Conservation (phyloP, 1,140 invertebrate genomes). For the Drosophila ercepeae region DNA sequence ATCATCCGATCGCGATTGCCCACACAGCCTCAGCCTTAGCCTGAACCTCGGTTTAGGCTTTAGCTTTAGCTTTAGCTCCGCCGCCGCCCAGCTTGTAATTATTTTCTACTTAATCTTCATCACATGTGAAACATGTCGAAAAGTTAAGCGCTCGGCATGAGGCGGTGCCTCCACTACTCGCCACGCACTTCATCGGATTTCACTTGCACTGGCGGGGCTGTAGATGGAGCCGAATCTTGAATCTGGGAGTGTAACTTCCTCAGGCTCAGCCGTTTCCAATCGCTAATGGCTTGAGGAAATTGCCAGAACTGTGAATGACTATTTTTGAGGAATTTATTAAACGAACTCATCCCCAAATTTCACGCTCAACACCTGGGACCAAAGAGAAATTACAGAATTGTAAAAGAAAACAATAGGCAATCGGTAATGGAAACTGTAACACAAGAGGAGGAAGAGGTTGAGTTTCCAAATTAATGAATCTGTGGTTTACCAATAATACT, state of each 20-base stretch:
- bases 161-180: slow-evolving; percentile 48
- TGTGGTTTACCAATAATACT: neutral
- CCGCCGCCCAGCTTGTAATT: slow-evolving; percentile 62
- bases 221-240: neutral
- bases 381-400: neutral
- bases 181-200: slow-evolving; percentile 21
- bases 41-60: no score
- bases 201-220: slow-evolving; percentile 14
- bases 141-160: slow-evolving; percentile 76
- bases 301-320: slow-evolving; percentile 26
- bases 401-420: neutral
- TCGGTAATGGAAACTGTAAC: neutral
- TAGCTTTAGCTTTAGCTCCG: slow-evolving; percentile 10
- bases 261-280: slow-evolving; percentile 33
- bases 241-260: slow-evolving; percentile 12
- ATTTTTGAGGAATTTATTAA: slow-evolving; percentile 40
- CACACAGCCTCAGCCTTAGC: slow-evolving; percentile 14
- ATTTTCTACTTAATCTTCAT: slow-evolving; percentile 82
- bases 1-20: slow-evolving; percentile 54
- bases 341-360: slow-evolving; percentile 25
- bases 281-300: slow-evolving; percentile 36
- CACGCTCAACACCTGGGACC: slow-evolving; percentile 13
- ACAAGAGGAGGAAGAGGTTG: neutral
- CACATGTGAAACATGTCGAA: slow-evolving; percentile 79
- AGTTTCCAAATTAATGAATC: neutral